Percentiles rank a stretch among this genome's conserved stretches.
These are phyloP conservation scores for Geodia barretti DNA, from an alignment of 37 sponge, comb jelly and placozoan genomes.

Conservation along the genomic window DNA sequence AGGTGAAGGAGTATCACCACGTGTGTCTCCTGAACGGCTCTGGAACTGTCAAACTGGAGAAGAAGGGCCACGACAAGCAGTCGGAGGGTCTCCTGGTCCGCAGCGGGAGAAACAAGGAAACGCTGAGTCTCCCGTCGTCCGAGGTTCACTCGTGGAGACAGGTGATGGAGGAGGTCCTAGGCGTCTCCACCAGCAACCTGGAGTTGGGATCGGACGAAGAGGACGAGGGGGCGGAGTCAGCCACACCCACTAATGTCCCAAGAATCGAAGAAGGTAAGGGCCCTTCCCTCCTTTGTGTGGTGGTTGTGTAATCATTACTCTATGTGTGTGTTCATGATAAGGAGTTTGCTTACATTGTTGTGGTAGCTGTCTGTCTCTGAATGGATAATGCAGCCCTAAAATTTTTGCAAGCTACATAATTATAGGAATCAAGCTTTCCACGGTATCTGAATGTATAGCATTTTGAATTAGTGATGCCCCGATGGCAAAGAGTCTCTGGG, in stretches of 20 bases:
- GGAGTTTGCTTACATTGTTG: too few relatives aligned
- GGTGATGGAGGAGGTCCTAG: conserved; percentile 36
- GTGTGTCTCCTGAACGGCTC: conserved; percentile 12
- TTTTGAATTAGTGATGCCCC: too few relatives aligned
- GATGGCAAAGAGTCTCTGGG: too few relatives aligned
- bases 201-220: conserved; percentile 58
- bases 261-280: neutral
- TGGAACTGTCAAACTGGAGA: neutral
- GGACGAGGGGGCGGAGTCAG: conserved; percentile 1
- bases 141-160: conserved; percentile 29
- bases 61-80: conserved; percentile 43
- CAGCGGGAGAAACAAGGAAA: conserved; percentile 37
- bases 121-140: conserved; percentile 10
- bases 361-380: too few relatives aligned
- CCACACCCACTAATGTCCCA: neutral
- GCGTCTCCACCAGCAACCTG: conserved; percentile 34
- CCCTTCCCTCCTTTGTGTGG: too few relatives aligned
- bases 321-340: too few relatives aligned
- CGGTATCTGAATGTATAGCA: too few relatives aligned
- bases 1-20: conserved; percentile 15
- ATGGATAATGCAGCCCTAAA: too few relatives aligned
- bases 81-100: conserved; percentile 25
- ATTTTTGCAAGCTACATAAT: too few relatives aligned
- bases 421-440: too few relatives aligned
- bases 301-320: too few relatives aligned